A percentile compares a stretch with the other conserved stretches of the same genome.
Conservation (phyloP, 2,113 vertebrate species). For the Struthidea cinerea region DNA sequence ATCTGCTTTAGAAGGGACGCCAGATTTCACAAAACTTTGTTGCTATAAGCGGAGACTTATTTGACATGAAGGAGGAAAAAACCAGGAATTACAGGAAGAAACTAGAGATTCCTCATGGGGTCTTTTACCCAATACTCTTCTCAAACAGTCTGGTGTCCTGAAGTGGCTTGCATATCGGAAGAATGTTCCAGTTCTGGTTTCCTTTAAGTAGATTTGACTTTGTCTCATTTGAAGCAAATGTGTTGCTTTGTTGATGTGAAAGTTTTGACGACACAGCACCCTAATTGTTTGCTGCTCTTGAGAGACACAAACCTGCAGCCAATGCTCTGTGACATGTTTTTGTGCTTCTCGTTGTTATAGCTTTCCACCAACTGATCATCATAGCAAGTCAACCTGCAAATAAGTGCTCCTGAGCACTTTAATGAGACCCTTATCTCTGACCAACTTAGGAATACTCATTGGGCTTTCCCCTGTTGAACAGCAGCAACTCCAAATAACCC, state of each 20-base stretch:
- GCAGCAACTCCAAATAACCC: constrained; percentile 66
- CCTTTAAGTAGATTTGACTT: constrained; percentile 69
- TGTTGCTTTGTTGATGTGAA: constrained; percentile 72
- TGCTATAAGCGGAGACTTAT: neutral
- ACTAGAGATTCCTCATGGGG: neutral
- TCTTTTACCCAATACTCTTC: neutral
- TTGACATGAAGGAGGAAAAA: neutral
- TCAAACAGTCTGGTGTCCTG: neutral
- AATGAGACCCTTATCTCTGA: constrained; percentile 71
- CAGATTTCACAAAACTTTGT: neutral
- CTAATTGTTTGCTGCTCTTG: constrained; percentile 76
- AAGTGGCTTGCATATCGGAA: neutral
- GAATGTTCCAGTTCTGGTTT: neutral
- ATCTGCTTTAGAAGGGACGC: neutral
- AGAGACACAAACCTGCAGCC: constrained; percentile 59
- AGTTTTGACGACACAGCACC: constrained; percentile 70
- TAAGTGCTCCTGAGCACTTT: constrained; percentile 64
- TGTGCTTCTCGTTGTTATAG: constrained; percentile 45
- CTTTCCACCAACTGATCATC: constrained; percentile 67
- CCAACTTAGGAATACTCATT: constrained; percentile 48
- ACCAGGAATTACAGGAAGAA: neutral
- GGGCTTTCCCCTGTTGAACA: constrained; percentile 57
- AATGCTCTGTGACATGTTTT: constrained; percentile 71
- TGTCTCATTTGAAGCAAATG: constrained; percentile 64
- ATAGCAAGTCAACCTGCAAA: constrained; percentile 74